Conservation (phyloP, 1,140 invertebrate genomes). For the Phenacoccus solenopsis region DNA sequence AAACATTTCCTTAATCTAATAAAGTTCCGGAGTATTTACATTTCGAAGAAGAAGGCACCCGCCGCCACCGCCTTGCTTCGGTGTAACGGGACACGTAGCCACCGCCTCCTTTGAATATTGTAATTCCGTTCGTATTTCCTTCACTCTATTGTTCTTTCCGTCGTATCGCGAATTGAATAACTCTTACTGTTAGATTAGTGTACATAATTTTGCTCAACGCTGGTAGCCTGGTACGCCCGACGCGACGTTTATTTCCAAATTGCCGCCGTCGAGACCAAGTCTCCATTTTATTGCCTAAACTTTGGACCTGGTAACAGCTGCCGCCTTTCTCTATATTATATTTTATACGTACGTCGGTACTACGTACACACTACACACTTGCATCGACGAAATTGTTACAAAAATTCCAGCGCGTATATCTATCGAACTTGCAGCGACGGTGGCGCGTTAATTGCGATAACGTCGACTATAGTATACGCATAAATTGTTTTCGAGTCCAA, state of each 20-base stretch:
- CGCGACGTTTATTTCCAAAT: neutral
- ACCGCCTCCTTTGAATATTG: neutral
- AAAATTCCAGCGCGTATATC: neutral
- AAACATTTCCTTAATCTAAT: conserved; percentile 18
- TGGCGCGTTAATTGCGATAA: no score
- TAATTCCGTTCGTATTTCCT: neutral
- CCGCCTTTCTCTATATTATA: neutral
- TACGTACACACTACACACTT: no score
- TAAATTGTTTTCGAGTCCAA: no score
- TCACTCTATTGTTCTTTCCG: neutral
- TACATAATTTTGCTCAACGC: neutral
- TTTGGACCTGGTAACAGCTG: neutral
- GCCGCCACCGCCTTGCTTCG: neutral
- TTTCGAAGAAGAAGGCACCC: neutral
- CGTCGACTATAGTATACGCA: no score
- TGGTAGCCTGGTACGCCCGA: no score
- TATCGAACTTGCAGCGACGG: no score
- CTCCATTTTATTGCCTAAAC: neutral
- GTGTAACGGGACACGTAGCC: neutral
- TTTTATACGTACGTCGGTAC: neutral
- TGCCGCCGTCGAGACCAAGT: neutral
- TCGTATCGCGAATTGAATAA: neutral
- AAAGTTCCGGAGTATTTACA: conserved; percentile 12
- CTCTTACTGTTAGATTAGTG: conserved; percentile 1
- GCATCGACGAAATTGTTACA: neutral